A percentile compares a stretch with the other conserved stretches of the same genome.
Evolutionary conservation across 2,888 invertebrate species (phyloP).

Genomic region (Diarsia rubi): DNA sequence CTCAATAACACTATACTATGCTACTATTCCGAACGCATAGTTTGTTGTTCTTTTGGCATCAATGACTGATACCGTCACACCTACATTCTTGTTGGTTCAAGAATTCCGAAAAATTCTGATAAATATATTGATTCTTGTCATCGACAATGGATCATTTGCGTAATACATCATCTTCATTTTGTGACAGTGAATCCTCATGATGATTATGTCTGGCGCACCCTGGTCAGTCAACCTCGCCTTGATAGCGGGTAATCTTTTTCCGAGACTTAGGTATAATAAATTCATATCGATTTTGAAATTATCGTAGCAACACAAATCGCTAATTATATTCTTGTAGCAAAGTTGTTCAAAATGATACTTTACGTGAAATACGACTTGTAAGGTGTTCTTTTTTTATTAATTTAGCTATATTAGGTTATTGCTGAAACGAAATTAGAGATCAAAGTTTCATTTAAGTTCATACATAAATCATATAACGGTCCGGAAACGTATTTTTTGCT

Average conservation of each 20-base stretch:
- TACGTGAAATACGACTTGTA: no score
- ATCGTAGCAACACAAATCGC: neutral
- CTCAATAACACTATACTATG: slow-evolving; percentile 72
- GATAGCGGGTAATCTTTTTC: neutral
- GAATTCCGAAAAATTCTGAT: slow-evolving; percentile 6
- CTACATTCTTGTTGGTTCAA: slow-evolving; percentile 30
- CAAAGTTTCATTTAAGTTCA: neutral
- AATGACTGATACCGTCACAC: slow-evolving; percentile 29
- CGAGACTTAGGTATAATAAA: neutral
- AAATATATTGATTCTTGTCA: neutral
- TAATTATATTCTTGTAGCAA: neutral
- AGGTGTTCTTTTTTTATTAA: no score
- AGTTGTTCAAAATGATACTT: neutral
- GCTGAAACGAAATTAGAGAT: neutral
- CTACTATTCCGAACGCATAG: slow-evolving; percentile 72
- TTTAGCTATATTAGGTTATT: neutral
- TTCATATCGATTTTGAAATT: neutral
- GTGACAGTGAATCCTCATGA: neutral
- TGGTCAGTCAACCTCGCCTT: neutral
- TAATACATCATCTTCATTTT: neutral
- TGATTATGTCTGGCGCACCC: no score
- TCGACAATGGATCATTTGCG: slow-evolving; percentile 14
- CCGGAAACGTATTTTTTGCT: neutral
- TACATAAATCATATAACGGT: neutral
- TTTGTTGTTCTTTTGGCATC: slow-evolving; percentile 57